Evolutionary conservation across 2,113 vertebrate genomes (phyloP).

Genomic region (Toxotes jaculatrix): DNA sequence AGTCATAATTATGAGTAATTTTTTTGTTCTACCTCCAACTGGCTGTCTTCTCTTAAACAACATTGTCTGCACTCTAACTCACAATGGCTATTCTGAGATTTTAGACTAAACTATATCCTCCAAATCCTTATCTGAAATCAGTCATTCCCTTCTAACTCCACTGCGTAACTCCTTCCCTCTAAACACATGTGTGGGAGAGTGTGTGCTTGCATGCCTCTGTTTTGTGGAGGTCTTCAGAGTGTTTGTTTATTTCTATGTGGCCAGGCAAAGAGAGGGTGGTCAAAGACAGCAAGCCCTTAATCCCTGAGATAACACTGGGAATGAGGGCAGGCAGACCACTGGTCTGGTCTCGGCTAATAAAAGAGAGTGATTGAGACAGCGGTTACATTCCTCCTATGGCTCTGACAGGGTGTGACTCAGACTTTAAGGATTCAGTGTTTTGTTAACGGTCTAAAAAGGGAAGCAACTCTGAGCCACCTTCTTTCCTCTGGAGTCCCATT

Average conservation of each 20-base stretch:
- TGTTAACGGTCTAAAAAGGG: conserved; percentile 69
- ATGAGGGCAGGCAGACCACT: conserved; percentile 69
- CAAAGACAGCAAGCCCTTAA: conserved; percentile 77
- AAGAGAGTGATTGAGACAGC: conserved; percentile 76
- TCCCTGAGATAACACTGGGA: conserved; percentile 79
- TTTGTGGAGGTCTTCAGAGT: conserved; percentile 26
- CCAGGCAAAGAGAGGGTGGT: conserved; percentile 57
- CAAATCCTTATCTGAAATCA: conserved; percentile 44
- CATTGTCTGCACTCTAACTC: not conserved
- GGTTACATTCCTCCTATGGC: conserved; percentile 66
- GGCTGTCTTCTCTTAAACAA: not conserved
- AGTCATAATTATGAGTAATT: too few species aligned
- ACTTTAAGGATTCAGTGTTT: conserved; percentile 62
- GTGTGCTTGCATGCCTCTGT: conserved; percentile 30
- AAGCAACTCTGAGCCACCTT: conserved; percentile 20
- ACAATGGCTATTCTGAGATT: conserved; percentile 22
- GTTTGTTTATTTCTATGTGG: conserved; percentile 66
- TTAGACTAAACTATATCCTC: conserved; percentile 13
- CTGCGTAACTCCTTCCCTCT: conserved; percentile 13
- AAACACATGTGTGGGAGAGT: conserved; percentile 13
- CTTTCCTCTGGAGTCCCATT: conserved; percentile 15
- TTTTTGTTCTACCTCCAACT: not conserved
- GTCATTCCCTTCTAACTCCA: conserved; percentile 37
- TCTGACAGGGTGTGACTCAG: conserved; percentile 58
- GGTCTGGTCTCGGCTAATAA: conserved; percentile 74